Evolutionary conservation across 2,797 vertebrate species (phyloP).

Genomic region (Diplodus puntazzo): DNA sequence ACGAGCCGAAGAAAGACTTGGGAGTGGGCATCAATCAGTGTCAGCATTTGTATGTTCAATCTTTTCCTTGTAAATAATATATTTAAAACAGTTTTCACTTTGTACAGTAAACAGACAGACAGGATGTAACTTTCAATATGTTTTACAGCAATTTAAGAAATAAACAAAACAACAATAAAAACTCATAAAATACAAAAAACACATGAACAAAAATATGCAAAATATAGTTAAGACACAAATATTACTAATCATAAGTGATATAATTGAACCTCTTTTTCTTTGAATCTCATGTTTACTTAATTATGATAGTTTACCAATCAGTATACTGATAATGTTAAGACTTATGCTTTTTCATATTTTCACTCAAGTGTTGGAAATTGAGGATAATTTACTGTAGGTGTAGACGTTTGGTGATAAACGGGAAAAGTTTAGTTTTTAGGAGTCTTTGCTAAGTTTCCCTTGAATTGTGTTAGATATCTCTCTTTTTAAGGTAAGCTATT

Average conservation of each 20-base stretch:
- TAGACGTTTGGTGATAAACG: constrained; percentile 82
- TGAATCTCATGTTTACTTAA: constrained; percentile 83
- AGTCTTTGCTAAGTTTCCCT: constrained; percentile 84
- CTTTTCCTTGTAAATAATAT: constrained; percentile 85
- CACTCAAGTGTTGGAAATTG: constrained; percentile 75
- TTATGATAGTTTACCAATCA: constrained; percentile 83
- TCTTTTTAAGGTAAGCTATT: constrained; percentile 84
- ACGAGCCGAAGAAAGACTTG: constrained; percentile 18
- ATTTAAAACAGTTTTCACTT: constrained; percentile 85
- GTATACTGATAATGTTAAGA: constrained; percentile 83
- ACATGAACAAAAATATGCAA: constrained; percentile 82
- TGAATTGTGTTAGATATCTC: constrained; percentile 82
- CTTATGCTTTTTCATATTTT: constrained; percentile 80
- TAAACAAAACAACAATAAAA: constrained; percentile 83
- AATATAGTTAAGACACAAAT: constrained; percentile 83
- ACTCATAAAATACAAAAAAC: constrained; percentile 70
- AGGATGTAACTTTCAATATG: constrained; percentile 87
- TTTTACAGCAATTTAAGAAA: constrained; percentile 87
- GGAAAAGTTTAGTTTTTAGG: constrained; percentile 81
- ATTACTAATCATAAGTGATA: constrained; percentile 84
- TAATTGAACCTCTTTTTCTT: constrained; percentile 81
- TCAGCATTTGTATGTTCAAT: constrained; percentile 74
- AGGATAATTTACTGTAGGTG: constrained; percentile 81
- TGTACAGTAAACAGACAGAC: constrained; percentile 87
- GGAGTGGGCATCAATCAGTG: constrained; percentile 69